Evolutionary conservation across 2,113 vertebrate species (phyloP).

Genomic region (Plestiodon gilberti): DNA sequence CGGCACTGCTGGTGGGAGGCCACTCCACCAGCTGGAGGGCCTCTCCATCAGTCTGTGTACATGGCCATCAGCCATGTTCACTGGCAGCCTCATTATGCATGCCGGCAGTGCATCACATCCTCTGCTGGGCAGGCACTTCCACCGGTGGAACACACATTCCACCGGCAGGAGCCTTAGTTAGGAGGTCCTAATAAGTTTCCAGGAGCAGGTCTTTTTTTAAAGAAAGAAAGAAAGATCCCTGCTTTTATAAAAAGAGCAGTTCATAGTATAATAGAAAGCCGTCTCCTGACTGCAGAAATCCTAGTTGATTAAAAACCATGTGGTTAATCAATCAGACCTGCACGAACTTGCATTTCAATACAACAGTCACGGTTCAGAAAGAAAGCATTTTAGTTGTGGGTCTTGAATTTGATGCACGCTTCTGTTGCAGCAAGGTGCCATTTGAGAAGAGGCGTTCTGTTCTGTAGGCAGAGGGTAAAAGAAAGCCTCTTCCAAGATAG

Average conservation of each 20-base stretch:
- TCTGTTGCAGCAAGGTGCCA: background rate
- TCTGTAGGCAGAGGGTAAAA: background rate
- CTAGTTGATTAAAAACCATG: background rate
- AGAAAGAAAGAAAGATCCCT: background rate
- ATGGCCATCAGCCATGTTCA: too few species aligned
- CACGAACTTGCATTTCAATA: background rate
- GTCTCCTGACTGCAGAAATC: too few species aligned
- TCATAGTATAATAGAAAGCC: background rate
- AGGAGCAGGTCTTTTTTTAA: background rate
- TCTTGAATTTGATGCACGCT: background rate
- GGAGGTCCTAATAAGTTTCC: too few species aligned
- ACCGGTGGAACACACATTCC: too few species aligned
- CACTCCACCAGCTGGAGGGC: too few species aligned
- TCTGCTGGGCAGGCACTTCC: too few species aligned
- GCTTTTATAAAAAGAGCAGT: background rate
- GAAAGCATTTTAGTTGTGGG: background rate
- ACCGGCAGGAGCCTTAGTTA: too few species aligned
- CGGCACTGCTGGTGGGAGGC: too few species aligned
- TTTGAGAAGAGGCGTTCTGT: background rate
- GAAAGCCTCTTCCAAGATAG: background rate
- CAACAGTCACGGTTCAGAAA: background rate
- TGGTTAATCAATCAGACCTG: background rate
- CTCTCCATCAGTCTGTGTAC: too few species aligned
- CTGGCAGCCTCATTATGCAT: too few species aligned
- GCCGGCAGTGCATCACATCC: too few species aligned